Percentiles rank a stretch among this genome's conserved stretches.
Evolutionary conservation across 2,113 vertebrate species (phyloP).

Genomic region (Suricata suricatta): DNA sequence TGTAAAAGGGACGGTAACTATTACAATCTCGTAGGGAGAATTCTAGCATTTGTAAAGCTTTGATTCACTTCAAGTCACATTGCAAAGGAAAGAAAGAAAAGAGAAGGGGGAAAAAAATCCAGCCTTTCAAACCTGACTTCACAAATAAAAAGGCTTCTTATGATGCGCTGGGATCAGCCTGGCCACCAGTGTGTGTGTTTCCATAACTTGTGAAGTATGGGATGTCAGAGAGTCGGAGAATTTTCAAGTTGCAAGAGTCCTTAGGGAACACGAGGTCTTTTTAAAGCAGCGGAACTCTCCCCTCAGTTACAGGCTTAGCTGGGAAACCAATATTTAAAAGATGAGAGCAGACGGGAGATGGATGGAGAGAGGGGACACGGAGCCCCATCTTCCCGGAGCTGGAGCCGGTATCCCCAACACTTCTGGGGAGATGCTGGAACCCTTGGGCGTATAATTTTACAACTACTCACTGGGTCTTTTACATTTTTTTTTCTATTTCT

Average conservation of each 20-base stretch:
- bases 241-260: neutral
- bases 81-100: too few species aligned
- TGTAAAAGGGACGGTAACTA: neutral
- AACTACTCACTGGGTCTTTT: neutral
- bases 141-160: neutral
- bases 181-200: too few species aligned
- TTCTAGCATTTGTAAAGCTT: neutral
- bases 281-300: neutral
- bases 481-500: neutral
- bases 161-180: neutral
- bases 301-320: neutral
- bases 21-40: neutral
- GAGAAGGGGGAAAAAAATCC: neutral
- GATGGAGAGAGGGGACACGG: neutral
- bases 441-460: neutral
- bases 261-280: neutral
- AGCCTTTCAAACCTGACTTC: constrained; percentile 7
- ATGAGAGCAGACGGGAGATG: neutral
- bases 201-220: neutral
- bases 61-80: neutral
- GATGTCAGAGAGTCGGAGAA: neutral
- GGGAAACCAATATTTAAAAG: neutral
- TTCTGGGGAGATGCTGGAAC: fast-evolving
- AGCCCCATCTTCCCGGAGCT: neutral
- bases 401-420: neutral